A percentile compares a stretch with the other conserved stretches of the same genome.
phyloP scores from a whole-genome alignment of 2,888 invertebrate genomes.

The Monoplex corrugatus region DNA sequence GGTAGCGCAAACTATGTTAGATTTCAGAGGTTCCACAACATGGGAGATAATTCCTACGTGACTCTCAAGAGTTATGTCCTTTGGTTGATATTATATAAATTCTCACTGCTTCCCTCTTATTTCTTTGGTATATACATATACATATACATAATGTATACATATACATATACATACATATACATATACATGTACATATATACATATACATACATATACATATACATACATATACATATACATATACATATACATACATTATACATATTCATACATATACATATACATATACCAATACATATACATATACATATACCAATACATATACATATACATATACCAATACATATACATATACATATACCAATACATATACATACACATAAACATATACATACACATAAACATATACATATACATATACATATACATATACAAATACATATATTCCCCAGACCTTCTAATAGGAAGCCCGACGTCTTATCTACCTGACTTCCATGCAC shows the following conservation, averaged over 20 bases:
- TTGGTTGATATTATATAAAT: too few species aligned
- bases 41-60: too few species aligned
- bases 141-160: neutral
- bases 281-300: neutral
- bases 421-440: neutral
- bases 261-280: neutral
- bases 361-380: neutral
- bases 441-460: too few species aligned
- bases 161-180: neutral
- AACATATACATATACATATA: slow-evolving; percentile 1
- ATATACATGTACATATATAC: neutral
- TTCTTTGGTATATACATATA: neutral
- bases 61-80: too few species aligned
- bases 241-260: neutral
- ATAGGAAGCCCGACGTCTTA: too few species aligned
- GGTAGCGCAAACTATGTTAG: too few species aligned
- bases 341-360: neutral
- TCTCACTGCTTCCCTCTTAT: too few species aligned
- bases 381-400: neutral
- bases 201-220: neutral
- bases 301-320: neutral
- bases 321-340: neutral
- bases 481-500: too few species aligned
- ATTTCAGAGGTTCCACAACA: too few species aligned
- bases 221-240: neutral